Percentiles rank a stretch among this genome's conserved stretches.
Conservation (phyloP, 92 coral and sea anemone species). For the Phenganax marumi region DNA sequence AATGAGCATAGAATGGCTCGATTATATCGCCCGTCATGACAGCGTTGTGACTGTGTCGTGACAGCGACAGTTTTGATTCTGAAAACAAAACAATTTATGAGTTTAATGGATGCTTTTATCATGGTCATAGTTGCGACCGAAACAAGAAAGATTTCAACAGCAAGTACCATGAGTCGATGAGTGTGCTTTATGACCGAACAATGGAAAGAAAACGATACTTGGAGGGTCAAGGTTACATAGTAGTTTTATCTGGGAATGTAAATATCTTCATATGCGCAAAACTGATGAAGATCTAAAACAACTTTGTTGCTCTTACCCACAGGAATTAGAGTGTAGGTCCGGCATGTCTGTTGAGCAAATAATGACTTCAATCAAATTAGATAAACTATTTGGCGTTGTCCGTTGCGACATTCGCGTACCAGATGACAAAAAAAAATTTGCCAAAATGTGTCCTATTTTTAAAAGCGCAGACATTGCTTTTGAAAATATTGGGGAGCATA, state of each 20-base stretch:
- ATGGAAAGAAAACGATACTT: constrained; percentile 30
- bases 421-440: constrained; percentile 36
- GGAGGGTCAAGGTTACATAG: constrained; percentile 22
- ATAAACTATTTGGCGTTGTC: constrained; percentile 25
- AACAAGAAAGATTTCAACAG: constrained; percentile 35
- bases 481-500: constrained; percentile 55
- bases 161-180: constrained; percentile 8
- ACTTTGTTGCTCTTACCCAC: not conserved
- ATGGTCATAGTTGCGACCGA: constrained; percentile 36
- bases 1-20: not conserved
- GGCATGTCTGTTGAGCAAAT: no score
- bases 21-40: not conserved
- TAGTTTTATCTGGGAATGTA: constrained; percentile 53
- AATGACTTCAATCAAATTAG: no score
- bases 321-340: no score
- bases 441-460: constrained; percentile 51
- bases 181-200: constrained; percentile 32
- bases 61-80: not conserved
- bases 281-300: not conserved
- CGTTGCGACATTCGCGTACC: constrained; percentile 47
- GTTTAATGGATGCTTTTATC: constrained; percentile 43
- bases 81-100: constrained; percentile 26
- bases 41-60: not conserved
- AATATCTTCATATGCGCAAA: constrained; percentile 36
- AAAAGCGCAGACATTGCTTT: constrained; percentile 42